phyloP scores from a whole-genome alignment of 2,113 vertebrate species.

The Oncorhynchus kisutch region DNA sequence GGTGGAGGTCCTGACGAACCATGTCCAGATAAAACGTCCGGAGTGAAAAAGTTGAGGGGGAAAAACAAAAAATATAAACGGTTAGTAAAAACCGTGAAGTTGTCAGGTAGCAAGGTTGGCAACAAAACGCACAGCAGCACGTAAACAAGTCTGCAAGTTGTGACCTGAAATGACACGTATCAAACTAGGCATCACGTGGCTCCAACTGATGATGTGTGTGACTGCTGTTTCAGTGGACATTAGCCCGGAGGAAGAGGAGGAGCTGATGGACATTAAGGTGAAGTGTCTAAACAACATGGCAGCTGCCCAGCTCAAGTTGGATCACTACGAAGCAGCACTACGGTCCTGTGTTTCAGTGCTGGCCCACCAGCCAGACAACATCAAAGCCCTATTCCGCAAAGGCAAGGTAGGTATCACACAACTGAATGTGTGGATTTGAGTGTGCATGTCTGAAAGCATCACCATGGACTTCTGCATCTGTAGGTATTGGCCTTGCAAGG shows the following conservation, averaged over 20 bases:
- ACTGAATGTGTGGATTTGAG: neutral
- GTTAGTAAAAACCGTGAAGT: no score
- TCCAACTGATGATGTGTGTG: neutral
- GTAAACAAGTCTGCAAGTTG: no score
- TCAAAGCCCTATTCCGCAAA: constrained; percentile 95
- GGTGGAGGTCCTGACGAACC: no score
- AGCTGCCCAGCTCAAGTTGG: constrained; percentile 91
- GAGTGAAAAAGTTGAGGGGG: no score
- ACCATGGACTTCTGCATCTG: neutral
- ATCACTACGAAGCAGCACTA: constrained; percentile 89
- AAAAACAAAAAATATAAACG: no score
- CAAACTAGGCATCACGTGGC: no score
- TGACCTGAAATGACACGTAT: no score
- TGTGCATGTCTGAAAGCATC: neutral
- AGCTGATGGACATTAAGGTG: constrained; percentile 87
- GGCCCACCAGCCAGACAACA: constrained; percentile 86
- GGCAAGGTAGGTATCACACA: constrained; percentile 83
- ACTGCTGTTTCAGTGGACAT: constrained; percentile 80
- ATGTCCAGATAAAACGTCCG: no score
- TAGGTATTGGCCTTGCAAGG: constrained; percentile 93
- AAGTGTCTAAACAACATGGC: constrained; percentile 99
- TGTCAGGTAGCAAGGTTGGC: no score
- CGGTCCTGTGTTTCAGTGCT: constrained; percentile 88
- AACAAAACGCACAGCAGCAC: no score
- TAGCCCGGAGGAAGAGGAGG: constrained; percentile 81